These are phyloP conservation scores for Xenopus tropicalis DNA, from an alignment of 2,113 vertebrate species.

Conservation along the genomic window UCB_Xtro_10.0 CM004450.2:54717501-54718000, in stretches of 20 bases:
- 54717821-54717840: constrained; percentile 11
- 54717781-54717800: neutral
- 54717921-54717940: neutral
- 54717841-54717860: neutral
- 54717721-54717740: constrained; percentile 17
- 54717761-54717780: constrained; percentile 17
- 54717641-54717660: constrained; percentile 25
- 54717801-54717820: constrained; percentile 1
- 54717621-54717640: constrained; percentile 9
- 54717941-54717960: too few species aligned
- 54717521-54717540: too few species aligned
- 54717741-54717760: constrained; percentile 17
- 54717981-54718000: too few species aligned
- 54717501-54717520: too few species aligned
- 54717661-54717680: constrained; percentile 26
- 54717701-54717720: constrained; percentile 16
- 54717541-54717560: too few species aligned
- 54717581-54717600: too few species aligned
- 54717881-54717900: neutral
- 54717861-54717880: neutral
- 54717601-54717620: neutral
- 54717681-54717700: constrained; percentile 5
- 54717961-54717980: too few species aligned
- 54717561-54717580: too few species aligned
- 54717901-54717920: neutral